Percentiles rank a stretch among this genome's conserved stretches.
Evolutionary conservation across 1,140 invertebrate species (phyloP).

Genomic region (Hylaeus volcanicus): DNA sequence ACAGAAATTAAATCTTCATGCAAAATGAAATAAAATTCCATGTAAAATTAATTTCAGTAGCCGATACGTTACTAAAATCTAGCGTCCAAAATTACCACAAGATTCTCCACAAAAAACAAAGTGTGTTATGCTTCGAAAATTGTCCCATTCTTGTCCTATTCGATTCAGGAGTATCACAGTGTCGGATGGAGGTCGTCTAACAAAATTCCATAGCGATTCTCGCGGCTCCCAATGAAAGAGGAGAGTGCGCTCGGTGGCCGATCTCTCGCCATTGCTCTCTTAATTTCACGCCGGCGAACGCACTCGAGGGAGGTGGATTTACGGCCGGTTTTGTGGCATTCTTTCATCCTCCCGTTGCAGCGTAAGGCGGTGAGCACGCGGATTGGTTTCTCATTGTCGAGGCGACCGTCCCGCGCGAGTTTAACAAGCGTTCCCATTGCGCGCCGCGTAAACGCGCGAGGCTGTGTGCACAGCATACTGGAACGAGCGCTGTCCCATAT

Average conservation of each 20-base stretch:
- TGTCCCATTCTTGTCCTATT: no score
- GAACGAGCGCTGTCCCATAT: slow-evolving; percentile 22
- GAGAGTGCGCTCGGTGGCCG: background rate
- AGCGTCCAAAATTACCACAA: no score
- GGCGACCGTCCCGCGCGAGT: background rate
- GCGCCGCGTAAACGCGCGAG: slow-evolving; percentile 21
- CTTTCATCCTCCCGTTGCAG: slow-evolving; percentile 32
- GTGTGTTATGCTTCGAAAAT: no score
- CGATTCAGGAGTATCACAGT: no score
- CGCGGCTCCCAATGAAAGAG: background rate
- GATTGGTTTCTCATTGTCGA: slow-evolving; percentile 47
- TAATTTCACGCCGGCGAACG: slow-evolving; percentile 41
- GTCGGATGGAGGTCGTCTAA: no score
- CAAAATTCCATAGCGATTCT: background rate
- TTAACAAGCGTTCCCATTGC: slow-evolving; percentile 26
- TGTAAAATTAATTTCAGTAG: no score
- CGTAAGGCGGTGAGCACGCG: slow-evolving; percentile 33
- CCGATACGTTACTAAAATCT: no score
- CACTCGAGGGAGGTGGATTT: slow-evolving; percentile 41
- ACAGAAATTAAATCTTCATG: no score
- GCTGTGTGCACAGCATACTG: slow-evolving; percentile 1
- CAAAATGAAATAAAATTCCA: no score
- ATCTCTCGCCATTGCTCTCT: slow-evolving; percentile 42
- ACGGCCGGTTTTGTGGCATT: slow-evolving; percentile 36
- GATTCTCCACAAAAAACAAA: no score